Evolutionary conservation across 2,113 vertebrate genomes (phyloP).

Genomic region (Oreotrochilus melanogaster): DNA sequence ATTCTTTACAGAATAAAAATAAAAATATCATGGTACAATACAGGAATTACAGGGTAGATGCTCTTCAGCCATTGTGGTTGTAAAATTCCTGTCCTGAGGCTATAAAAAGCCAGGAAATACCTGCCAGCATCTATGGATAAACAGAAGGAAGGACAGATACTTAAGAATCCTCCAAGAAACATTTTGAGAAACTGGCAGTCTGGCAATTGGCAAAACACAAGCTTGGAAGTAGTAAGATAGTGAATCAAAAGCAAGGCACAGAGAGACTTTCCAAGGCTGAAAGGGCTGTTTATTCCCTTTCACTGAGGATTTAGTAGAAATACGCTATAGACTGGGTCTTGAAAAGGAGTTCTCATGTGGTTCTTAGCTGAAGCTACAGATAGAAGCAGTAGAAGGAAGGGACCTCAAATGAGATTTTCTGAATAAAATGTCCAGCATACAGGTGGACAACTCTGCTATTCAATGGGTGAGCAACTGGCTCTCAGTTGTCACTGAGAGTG

Average conservation of each 20-base stretch:
- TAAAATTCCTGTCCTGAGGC: neutral
- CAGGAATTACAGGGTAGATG: neutral
- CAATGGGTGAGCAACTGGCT: no score
- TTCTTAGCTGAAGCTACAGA: neutral
- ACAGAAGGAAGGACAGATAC: neutral
- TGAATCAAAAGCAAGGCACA: neutral
- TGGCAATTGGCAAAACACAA: neutral
- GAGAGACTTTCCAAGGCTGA: neutral
- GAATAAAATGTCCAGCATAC: no score
- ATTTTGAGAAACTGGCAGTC: neutral
- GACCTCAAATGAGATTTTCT: neutral
- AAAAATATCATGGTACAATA: neutral
- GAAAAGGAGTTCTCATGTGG: neutral
- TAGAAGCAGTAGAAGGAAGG: neutral
- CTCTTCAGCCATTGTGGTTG: neutral
- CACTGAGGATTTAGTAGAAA: neutral
- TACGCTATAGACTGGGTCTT: neutral
- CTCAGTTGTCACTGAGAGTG: no score
- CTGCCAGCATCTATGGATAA: neutral
- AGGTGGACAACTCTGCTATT: no score
- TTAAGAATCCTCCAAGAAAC: neutral
- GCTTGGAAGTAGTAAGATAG: neutral
- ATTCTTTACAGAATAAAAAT: constrained; percentile 23
- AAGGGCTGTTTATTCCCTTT: neutral
- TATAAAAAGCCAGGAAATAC: neutral